Conservation (phyloP, 1,140 invertebrate genomes). For the Pogonus chalceus region DNA sequence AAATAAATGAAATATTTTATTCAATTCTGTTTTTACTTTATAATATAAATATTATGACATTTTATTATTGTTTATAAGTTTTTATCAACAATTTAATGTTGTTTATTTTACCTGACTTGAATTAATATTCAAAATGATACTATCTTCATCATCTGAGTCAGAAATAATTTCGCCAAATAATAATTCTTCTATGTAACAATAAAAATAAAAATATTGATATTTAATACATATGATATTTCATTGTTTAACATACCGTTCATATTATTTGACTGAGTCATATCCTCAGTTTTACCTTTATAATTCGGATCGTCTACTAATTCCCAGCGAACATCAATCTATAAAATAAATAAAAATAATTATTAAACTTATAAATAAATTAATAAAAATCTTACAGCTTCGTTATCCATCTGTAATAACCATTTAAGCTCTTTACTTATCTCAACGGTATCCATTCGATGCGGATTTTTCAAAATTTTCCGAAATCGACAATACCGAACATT, state of each 20-base stretch:
- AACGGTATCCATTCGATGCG: constrained; percentile 21
- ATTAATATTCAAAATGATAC: too few relatives aligned
- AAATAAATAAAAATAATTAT: background rate
- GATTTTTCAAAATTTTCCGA: constrained; percentile 26
- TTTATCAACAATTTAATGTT: too few relatives aligned
- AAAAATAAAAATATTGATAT: too few relatives aligned
- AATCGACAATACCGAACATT: constrained; percentile 28
- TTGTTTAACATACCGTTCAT: background rate
- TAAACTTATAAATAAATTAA: background rate
- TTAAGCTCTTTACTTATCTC: constrained; percentile 28
- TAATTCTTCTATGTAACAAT: too few relatives aligned
- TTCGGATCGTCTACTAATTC: constrained; percentile 8
- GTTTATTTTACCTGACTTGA: too few relatives aligned
- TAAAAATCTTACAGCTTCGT: constrained; percentile 25
- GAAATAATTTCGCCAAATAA: too few relatives aligned
- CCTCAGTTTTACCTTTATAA: background rate
- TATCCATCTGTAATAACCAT: constrained; percentile 26
- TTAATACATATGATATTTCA: too few relatives aligned
- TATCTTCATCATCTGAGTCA: too few relatives aligned
- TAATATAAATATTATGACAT: too few relatives aligned
- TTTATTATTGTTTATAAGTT: too few relatives aligned
- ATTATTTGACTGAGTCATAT: background rate
- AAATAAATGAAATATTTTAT: too few relatives aligned
- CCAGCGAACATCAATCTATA: constrained; percentile 8
- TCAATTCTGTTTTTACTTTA: too few relatives aligned